These are phyloP conservation scores for Micrastur ruficollis DNA, from an alignment of 2,797 vertebrate genomes.

Conservation along the genomic window DNA sequence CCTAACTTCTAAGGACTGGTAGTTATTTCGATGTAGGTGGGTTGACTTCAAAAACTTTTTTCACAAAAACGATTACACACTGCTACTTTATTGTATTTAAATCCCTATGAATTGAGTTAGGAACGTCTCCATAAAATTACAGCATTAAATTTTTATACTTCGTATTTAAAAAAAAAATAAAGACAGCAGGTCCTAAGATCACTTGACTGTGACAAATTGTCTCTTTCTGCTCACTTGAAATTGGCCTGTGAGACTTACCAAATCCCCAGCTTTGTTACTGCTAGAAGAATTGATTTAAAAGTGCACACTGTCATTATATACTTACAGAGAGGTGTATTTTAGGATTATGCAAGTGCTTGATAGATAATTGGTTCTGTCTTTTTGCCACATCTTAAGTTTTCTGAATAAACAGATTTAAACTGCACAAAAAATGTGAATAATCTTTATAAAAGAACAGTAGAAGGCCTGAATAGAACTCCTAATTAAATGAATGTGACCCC, in stretches of 20 bases:
- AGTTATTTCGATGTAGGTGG: not conserved
- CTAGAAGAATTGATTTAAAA: constrained; percentile 43
- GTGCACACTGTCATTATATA: constrained; percentile 39
- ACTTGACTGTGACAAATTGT: constrained; percentile 58
- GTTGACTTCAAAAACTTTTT: not conserved
- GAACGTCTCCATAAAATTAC: constrained; percentile 52
- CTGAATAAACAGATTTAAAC: not conserved
- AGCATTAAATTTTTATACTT: constrained; percentile 42
- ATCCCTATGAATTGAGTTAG: constrained; percentile 6
- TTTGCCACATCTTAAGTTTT: not conserved
- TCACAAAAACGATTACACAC: not conserved
- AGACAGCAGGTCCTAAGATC: constrained; percentile 49
- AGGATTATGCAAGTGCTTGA: constrained; percentile 41
- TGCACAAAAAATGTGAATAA: not conserved
- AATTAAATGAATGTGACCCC: constrained; percentile 8
- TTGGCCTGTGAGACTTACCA: constrained; percentile 35
- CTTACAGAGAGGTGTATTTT: constrained; percentile 49
- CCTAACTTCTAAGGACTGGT: not conserved
- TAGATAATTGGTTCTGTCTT: constrained; percentile 16
- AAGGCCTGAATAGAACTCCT: not conserved
- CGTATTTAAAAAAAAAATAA: not conserved
- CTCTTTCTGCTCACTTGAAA: constrained; percentile 42
- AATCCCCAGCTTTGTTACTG: constrained; percentile 46
- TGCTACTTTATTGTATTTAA: constrained; percentile 9
- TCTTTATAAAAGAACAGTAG: not conserved